Conservation (phyloP, 2,888 invertebrate genomes). For the Crematogaster levior region DNA sequence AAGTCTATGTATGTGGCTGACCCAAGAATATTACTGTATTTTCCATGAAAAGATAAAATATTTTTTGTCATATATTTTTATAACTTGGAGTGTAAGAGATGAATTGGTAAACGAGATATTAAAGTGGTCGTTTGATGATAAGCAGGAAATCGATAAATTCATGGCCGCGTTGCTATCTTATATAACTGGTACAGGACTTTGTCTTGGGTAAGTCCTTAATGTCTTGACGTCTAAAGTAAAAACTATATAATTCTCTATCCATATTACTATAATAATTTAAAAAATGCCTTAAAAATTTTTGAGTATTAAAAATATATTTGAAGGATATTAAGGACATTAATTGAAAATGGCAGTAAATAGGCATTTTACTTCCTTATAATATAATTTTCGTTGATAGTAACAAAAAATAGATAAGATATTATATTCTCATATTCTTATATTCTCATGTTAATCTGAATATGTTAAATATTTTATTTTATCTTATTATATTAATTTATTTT, state of each 20-base stretch:
- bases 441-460: too few species aligned
- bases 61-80: conserved; percentile 18
- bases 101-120: conserved; percentile 40
- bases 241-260: background rate
- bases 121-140: conserved; percentile 49
- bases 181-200: conserved; percentile 73
- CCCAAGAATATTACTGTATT: background rate
- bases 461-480: too few species aligned
- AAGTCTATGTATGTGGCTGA: background rate
- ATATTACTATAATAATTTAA: background rate
- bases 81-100: conserved; percentile 16
- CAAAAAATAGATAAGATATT: too few species aligned
- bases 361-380: too few species aligned
- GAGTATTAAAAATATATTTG: background rate
- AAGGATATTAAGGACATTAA: too few species aligned
- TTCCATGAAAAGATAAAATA: conserved; percentile 25
- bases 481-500: too few species aligned
- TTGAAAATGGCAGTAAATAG: too few species aligned
- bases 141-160: conserved; percentile 75
- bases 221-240: conserved; percentile 32
- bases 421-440: too few species aligned
- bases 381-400: too few species aligned
- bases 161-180: conserved; percentile 72
- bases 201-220: conserved; percentile 73
- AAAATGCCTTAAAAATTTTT: background rate